Evolutionary conservation across 1,140 invertebrate genomes (phyloP), one percentile per base, ranked within the genome.

Genomic region (Rhyacophila brunnea): DNA sequence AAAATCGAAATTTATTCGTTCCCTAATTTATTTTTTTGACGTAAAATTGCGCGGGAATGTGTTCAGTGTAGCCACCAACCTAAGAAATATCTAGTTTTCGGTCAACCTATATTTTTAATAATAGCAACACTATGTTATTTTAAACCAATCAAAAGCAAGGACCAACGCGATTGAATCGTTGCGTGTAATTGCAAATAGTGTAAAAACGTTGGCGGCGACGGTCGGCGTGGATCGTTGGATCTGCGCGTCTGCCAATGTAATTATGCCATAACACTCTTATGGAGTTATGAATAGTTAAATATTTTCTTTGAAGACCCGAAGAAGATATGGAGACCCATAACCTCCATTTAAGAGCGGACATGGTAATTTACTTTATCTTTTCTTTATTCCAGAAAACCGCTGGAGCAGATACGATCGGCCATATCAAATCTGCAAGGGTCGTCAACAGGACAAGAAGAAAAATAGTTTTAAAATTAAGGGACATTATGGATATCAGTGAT

Each of bases 341-440:
- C 9, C 32, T 13, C 10, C 2, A 18, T 14, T 2, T 3, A 11
- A 11, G 5, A 17, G 7, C 60, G 0, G 2, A 14, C 1, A 23
- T 55, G 17, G 60, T 14, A 43, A 55, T 43, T 20, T 60, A 13
- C 5, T 23, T 42, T 32, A 28, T 51, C 35, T n/a, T 45, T 42
- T 50, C 51, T 58, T 62, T 46, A 7, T 51, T 35, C 32, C 45
- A 75, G 74, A 62, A 71, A 74, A 74, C 66, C 71, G 18, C 67
- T 70, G 51, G 73, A 75, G 28, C 62, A 64, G 35, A 28, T 64
- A 10, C 19, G 62, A 57, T 51, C 53, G 6, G 43, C 62, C 6
- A 60, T 64, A 13, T 45, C 32, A 9, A 59, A 55, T 38, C 42
- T 63, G 18, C 61, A 63, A 36, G 43, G 44, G 11, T 18, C 38